Conservation (phyloP, 2,113 vertebrate species). For the Cinclus cinclus region DNA sequence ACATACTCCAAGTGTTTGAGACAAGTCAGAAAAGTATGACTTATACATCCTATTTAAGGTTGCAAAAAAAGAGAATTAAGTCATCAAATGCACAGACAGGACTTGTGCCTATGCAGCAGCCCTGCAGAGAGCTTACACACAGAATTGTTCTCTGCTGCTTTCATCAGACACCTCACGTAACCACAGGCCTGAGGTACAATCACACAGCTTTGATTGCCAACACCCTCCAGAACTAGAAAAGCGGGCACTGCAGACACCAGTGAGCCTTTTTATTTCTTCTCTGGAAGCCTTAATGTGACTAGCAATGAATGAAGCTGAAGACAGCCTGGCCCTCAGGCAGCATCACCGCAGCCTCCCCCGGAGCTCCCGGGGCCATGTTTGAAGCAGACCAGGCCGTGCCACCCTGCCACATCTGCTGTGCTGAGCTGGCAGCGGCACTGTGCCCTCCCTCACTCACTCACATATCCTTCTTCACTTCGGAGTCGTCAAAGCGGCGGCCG, state of each 20-base stretch:
- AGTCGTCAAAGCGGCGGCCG: constrained; percentile 90
- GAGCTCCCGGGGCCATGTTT: fast-evolving
- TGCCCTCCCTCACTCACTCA: constrained; percentile 84
- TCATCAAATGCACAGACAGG: background rate
- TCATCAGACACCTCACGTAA: background rate
- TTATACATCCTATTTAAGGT: background rate
- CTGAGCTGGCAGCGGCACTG: too few relatives aligned
- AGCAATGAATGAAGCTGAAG: background rate
- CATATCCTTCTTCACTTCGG: constrained; percentile 97
- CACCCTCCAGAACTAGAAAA: fast-evolving
- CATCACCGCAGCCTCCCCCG: too few relatives aligned
- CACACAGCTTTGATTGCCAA: background rate
- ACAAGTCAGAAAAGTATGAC: background rate
- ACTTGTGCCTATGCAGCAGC: background rate
- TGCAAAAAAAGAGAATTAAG: background rate
- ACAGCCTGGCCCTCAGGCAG: background rate
- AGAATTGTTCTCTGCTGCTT: background rate
- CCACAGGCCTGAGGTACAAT: background rate
- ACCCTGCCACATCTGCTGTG: fast-evolving
- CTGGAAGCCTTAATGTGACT: background rate
- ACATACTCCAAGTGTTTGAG: background rate
- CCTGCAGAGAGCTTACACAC: background rate
- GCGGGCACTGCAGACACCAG: background rate
- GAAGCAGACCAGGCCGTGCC: fast-evolving
- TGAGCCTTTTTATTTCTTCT: background rate